Percentiles rank a stretch among this genome's conserved stretches.
Conservation (phyloP, 2,888 invertebrate species). For the Aquatica leii region DNA sequence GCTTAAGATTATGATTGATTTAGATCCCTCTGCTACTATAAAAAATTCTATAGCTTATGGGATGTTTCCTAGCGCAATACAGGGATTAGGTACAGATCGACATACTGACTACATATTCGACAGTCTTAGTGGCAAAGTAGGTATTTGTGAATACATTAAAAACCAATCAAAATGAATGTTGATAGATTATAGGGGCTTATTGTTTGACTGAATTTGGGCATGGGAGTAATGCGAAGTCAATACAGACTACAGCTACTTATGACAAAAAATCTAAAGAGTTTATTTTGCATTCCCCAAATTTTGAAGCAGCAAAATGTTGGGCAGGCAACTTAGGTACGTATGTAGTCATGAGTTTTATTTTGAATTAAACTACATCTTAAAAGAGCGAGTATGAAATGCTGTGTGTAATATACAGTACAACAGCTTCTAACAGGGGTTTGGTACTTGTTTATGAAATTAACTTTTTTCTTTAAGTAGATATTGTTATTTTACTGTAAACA, state of each 20-base stretch:
- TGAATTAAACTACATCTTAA: no score
- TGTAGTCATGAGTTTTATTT: background rate
- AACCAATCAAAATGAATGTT: background rate
- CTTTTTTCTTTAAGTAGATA: no score
- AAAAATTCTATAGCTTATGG: constrained; percentile 70
- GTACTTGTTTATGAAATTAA: no score
- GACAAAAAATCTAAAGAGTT: constrained; percentile 75
- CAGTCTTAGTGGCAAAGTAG: constrained; percentile 51
- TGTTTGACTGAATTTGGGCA: constrained; percentile 90
- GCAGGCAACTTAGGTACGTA: constrained; percentile 74
- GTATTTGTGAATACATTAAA: no score
- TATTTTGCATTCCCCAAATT: constrained; percentile 76
- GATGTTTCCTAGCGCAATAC: constrained; percentile 72
- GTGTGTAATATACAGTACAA: no score
- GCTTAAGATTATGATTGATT: constrained; percentile 66
- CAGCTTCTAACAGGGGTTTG: no score
- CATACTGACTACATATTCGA: constrained; percentile 66
- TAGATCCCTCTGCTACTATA: constrained; percentile 70
- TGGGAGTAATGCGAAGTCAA: constrained; percentile 88
- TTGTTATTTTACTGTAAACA: no score
- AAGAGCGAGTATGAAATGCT: no score
- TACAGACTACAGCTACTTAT: constrained; percentile 87
- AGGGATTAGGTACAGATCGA: constrained; percentile 71
- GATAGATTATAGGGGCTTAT: constrained; percentile 75
- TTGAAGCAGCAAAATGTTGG: constrained; percentile 88